Percentiles rank a stretch among this genome's conserved stretches.
phyloP scores from a whole-genome alignment of 2,113 vertebrate genomes.

The Ammodytes marinus region DNA sequence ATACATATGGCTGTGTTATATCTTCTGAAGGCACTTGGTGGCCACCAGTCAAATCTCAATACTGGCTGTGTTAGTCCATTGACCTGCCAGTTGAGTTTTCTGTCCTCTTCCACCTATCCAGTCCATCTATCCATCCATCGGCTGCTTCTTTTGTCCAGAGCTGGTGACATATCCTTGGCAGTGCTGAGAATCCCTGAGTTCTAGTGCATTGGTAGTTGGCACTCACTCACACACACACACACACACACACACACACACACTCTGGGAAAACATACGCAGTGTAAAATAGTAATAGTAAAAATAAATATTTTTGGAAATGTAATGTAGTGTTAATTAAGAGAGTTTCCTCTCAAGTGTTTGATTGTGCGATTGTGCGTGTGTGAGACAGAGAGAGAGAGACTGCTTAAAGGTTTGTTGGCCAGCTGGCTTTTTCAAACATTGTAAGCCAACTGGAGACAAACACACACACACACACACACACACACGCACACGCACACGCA shows the following conservation, averaged over 20 bases:
- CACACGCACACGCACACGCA: constrained; percentile 10
- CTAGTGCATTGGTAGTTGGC: constrained; percentile 39
- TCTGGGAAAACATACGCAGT: too few relatives aligned
- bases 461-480: background rate
- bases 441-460: constrained; percentile 24
- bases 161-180: constrained; percentile 60
- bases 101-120: constrained; percentile 16
- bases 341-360: background rate
- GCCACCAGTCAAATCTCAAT: constrained; percentile 22
- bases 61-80: constrained; percentile 3
- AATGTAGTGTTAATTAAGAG: constrained; percentile 10
- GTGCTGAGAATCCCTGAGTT: constrained; percentile 35
- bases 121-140: constrained; percentile 38
- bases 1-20: background rate
- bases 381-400: background rate
- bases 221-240: constrained; percentile 17
- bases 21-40: background rate
- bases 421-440: constrained; percentile 50
- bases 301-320: background rate
- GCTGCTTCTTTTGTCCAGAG: constrained; percentile 56
- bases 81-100: constrained; percentile 18
- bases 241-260: background rate
- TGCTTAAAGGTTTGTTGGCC: background rate
- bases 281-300: too few relatives aligned
- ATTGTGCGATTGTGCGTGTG: background rate